Evolutionary conservation across 2,888 invertebrate genomes (phyloP).

Genomic region (Trissolcus brochymenae): DNA sequence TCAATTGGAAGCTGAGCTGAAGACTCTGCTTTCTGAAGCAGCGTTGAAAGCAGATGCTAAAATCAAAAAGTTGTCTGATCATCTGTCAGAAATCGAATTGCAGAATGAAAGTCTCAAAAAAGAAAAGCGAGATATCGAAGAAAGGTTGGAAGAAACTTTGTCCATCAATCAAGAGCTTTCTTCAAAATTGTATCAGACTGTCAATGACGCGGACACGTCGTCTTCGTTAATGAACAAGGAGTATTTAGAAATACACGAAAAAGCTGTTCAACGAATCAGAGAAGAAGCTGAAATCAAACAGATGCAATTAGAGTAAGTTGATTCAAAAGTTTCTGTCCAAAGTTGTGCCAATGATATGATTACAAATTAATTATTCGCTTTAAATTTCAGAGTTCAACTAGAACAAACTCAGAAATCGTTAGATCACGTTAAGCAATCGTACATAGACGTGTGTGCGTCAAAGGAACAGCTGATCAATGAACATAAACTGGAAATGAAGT

Average conservation of each 20-base stretch:
- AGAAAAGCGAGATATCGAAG: slow-evolving; percentile 66
- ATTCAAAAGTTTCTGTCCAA: neutral
- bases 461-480: slow-evolving; percentile 80
- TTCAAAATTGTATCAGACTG: slow-evolving; percentile 64
- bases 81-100: slow-evolving; percentile 66
- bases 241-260: slow-evolving; percentile 71
- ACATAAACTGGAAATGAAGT: slow-evolving; percentile 79
- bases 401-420: slow-evolving; percentile 72
- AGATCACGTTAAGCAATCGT: slow-evolving; percentile 70
- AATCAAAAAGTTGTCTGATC: slow-evolving; percentile 69
- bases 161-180: slow-evolving; percentile 67
- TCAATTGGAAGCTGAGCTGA: slow-evolving; percentile 71
- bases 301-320: slow-evolving; percentile 70
- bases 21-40: slow-evolving; percentile 69
- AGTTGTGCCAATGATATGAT: neutral
- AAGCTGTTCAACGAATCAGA: slow-evolving; percentile 70
- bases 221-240: slow-evolving; percentile 70
- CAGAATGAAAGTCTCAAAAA: slow-evolving; percentile 65
- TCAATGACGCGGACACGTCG: slow-evolving; percentile 64
- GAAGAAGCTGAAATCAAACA: slow-evolving; percentile 69
- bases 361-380: neutral
- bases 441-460: slow-evolving; percentile 79
- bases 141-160: slow-evolving; percentile 66
- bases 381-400: slow-evolving; percentile 67
- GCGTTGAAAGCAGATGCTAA: slow-evolving; percentile 69